Evolutionary conservation across 2,888 invertebrate species (phyloP), one percentile per base, ranked within the genome.

Genomic region (Palloptera scutellata): DNA sequence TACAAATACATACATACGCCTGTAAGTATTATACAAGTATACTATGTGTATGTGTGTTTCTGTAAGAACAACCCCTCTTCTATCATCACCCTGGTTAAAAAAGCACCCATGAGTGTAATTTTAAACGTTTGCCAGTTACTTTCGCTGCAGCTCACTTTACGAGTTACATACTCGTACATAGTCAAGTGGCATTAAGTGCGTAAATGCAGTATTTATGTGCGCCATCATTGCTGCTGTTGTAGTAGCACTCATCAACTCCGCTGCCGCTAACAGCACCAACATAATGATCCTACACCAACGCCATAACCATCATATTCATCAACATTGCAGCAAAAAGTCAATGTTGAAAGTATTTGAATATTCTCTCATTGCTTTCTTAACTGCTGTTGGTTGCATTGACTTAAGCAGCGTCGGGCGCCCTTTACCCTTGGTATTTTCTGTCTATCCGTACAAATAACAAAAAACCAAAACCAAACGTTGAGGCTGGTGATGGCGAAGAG

Each of bases 181-280:
- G 8, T n/a, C 68, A 61, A 65, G 42, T 70, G 70, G 63, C 70
- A 66, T 65, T 68, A 71, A 67, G 65, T 72, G 70, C 63, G 67
- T 68, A 67, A 69, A 62, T 68, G 64, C 63, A 51, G 65, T 69
- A 69, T 67, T 70, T 70, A 72, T 70, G 64, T 55, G 58, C 58
- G 48, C 15, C 15, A 48, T 15, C 15, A 15, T 3, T 3, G 8
- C 8, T 8, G 3, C 3, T 3, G 48, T 15, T 48, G 15, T 8
- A n/a, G 15, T n/a, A 1, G 40, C 41, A 9, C 17, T 41, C 12
- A 12, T 8, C n/a, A 41, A 10, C 12, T 17, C 40, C 48, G 48
- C 30, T 30, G 19, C 19, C 62, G 45, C 12, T 5, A 40, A n/a
- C 40, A 45, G 48, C 30, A 30, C 30, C 30, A 30, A 30, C 30